These are phyloP conservation scores for Cistogaster globosa DNA, from an alignment of 2,888 invertebrate genomes.

Conservation along the genomic window DNA sequence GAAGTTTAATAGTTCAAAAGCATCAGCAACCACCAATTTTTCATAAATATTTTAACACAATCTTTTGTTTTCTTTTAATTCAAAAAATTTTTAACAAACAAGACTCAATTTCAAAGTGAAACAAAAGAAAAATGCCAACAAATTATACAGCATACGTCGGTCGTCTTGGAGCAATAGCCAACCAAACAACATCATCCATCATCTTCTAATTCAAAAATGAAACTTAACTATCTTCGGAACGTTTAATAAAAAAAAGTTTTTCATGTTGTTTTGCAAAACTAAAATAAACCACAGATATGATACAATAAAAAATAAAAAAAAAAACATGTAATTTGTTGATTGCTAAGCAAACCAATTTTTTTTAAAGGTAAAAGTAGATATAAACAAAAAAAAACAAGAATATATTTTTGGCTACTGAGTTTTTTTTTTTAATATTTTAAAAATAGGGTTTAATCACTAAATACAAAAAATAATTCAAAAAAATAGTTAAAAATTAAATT, in stretches of 20 bases:
- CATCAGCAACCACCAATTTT: conserved; percentile 68
- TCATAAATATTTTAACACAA: conserved; percentile 48
- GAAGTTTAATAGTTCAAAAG: conserved; percentile 88
- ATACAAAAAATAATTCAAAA: no score
- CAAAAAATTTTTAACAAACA: conserved; percentile 32
- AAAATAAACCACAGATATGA: conserved; percentile 3
- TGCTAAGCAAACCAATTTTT: not conserved
- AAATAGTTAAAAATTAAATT: no score
- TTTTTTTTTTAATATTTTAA: not conserved
- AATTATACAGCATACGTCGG: not conserved
- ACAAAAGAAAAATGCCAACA: conserved; percentile 29
- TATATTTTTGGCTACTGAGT: not conserved
- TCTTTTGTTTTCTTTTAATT: conserved; percentile 52
- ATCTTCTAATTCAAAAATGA: not conserved
- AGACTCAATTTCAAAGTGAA: conserved; percentile 36
- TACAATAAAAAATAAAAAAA: not conserved
- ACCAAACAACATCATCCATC: not conserved
- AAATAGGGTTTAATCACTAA: no score
- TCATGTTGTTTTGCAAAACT: conserved; percentile 18
- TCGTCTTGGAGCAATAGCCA: not conserved
- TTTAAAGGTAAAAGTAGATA: conserved; percentile 30
- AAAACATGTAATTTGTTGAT: not conserved
- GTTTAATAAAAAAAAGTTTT: not conserved
- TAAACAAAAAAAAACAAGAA: not conserved
- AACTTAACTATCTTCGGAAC: conserved; percentile 1